Conservation (phyloP, 2,888 invertebrate genomes). For the Cryptosula pallasiana region DNA sequence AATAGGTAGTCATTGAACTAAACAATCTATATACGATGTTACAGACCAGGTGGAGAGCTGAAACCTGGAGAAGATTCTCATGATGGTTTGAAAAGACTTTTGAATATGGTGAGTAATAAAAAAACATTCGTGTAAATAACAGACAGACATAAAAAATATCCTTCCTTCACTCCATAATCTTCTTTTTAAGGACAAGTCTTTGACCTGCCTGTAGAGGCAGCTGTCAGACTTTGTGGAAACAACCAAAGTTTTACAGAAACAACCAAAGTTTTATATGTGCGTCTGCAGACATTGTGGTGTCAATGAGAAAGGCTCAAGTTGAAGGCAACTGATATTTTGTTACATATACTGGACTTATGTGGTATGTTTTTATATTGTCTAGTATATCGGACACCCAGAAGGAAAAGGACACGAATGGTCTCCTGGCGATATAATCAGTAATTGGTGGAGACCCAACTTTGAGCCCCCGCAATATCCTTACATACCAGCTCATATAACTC, state of each 20-base stretch:
- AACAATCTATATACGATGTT: no score
- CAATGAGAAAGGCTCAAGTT: not conserved
- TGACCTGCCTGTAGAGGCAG: no score
- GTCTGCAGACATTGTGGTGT: no score
- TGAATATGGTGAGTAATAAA: slow-evolving; percentile 65
- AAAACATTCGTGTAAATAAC: no score
- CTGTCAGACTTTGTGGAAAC: no score
- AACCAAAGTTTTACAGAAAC: no score
- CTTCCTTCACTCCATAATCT: no score
- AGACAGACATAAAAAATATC: no score
- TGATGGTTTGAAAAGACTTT: slow-evolving; percentile 86
- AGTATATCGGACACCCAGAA: slow-evolving; percentile 94
- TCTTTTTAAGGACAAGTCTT: no score
- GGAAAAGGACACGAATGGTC: slow-evolving; percentile 91
- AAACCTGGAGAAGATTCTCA: slow-evolving; percentile 92
- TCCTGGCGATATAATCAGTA: slow-evolving; percentile 87
- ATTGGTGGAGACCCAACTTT: slow-evolving; percentile 99
- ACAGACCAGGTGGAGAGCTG: slow-evolving; percentile 87
- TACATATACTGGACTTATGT: not conserved
- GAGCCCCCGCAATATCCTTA: slow-evolving; percentile 97
- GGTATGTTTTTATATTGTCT: slow-evolving; percentile 28
- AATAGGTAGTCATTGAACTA: no score
- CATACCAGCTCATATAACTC: slow-evolving; percentile 97
- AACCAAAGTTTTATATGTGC: no score
- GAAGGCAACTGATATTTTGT: not conserved